Evolutionary conservation across 2,888 invertebrate genomes (phyloP), one percentile per base, ranked within the genome.

Genomic region (Fragum whitleyi): DNA sequence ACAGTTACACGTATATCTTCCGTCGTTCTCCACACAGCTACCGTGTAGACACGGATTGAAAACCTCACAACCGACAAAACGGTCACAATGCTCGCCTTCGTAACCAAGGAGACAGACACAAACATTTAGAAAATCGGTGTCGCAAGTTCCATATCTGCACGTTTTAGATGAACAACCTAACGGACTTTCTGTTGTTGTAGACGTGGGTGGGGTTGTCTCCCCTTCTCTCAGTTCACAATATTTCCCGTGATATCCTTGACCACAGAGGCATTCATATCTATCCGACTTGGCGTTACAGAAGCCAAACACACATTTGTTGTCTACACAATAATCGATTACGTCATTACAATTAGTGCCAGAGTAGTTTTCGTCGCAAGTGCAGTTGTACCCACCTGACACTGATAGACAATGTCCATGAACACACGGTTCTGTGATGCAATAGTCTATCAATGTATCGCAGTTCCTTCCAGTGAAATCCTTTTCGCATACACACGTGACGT

Each of bases 401-500:
- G 59, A 81, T 14, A 14, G 26, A 61, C 87, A 87, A 2, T 65
- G 39, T 1, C 87, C 87, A 32, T 86, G 77, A 5, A 69, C 59
- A 59, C 87, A 87, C 11, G 87, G 83, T 53, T 70, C 65, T 39
- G 69, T 68, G 19, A 65, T 16, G 53, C 87, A 87, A 19, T 74
- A 72, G 51, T 87, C 75, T 11, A 74, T 51, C 29, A n/a, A 11
- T 21, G 28, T 23, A 11, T 85, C 74, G 74, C 85, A 85, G 16
- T 74, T 32, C 36, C 23, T 53, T 42, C 87, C 87, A 6, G 69
- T 76, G 32, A 69, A 87, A 23, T 77, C 80, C 19, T 19, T 21
- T 1, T 36, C 51, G 39, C 83, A 87, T 7, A 57, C 39, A 61
- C 87, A 87, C 14, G 21, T 62, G 32, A 75, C 81, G 6, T 68